Conservation (phyloP, 2,797 vertebrate species). For the Silurus lanzhouensis region DNA sequence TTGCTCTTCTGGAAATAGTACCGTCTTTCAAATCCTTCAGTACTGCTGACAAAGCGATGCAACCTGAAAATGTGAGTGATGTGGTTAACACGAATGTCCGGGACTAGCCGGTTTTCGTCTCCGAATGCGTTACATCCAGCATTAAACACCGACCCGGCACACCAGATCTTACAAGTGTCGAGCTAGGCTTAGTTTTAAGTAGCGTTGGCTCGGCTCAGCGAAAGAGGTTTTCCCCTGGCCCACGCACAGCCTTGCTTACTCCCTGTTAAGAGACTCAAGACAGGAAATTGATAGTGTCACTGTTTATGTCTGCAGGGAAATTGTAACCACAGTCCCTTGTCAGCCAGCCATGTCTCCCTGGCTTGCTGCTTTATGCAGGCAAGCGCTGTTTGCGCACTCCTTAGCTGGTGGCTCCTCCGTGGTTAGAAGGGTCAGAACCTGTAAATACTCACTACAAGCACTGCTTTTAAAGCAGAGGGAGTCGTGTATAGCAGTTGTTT, state of each 20-base stretch:
- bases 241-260: constrained; percentile 49
- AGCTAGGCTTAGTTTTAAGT: constrained; percentile 30
- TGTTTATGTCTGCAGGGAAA: constrained; percentile 74
- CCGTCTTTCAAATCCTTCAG: not conserved
- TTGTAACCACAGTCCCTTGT: constrained; percentile 63
- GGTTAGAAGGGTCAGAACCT: constrained; percentile 46
- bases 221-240: constrained; percentile 52
- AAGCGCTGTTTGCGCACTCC: constrained; percentile 40
- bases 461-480: constrained; percentile 25
- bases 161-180: constrained; percentile 21
- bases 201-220: constrained; percentile 30
- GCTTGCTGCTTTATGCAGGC: constrained; percentile 32
- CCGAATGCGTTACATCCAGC: constrained; percentile 11
- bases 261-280: constrained; percentile 57
- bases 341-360: constrained; percentile 56
- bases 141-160: not conserved
- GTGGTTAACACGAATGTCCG: constrained; percentile 21
- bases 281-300: constrained; percentile 76
- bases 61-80: constrained; percentile 14
- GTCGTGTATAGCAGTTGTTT: constrained; percentile 41
- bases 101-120: constrained; percentile 21
- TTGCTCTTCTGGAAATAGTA: constrained; percentile 4
- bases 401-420: constrained; percentile 35
- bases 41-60: not conserved
- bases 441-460: constrained; percentile 43